Evolutionary conservation across 92 coral and sea anemone species (phyloP).

Genomic region (Blastomussa wellsi): DNA sequence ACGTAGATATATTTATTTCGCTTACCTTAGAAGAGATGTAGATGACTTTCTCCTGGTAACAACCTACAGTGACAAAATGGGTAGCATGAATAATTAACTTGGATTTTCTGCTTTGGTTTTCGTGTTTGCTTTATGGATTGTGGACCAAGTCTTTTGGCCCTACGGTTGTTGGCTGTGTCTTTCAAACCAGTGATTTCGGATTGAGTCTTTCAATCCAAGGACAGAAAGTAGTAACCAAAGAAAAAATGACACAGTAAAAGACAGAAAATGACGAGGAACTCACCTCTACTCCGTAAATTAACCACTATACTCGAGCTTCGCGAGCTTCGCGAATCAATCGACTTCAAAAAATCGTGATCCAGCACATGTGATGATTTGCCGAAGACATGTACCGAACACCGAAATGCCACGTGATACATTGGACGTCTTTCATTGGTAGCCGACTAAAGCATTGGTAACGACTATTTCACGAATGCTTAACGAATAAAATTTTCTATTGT

Average conservation of each 20-base stretch:
- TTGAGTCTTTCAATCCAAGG: slow-evolving; percentile 47
- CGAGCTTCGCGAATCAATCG: no score
- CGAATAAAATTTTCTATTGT: no score
- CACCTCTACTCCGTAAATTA: slow-evolving; percentile 28
- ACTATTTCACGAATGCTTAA: no score
- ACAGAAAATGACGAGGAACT: slow-evolving; percentile 30
- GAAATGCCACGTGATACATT: slow-evolving; percentile 14
- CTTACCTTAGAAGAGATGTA: slow-evolving; percentile 32
- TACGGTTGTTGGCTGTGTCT: slow-evolving; percentile 43
- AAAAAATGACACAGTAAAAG: slow-evolving; percentile 18
- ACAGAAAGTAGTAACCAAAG: slow-evolving; percentile 33
- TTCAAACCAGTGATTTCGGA: slow-evolving; percentile 15
- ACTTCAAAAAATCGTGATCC: background rate
- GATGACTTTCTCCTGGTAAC: slow-evolving; percentile 15
- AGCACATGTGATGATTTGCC: slow-evolving; percentile 10
- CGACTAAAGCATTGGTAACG: no score
- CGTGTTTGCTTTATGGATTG: no score
- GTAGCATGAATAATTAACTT: no score
- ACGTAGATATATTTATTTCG: slow-evolving; percentile 29
- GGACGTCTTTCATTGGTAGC: slow-evolving; percentile 24
- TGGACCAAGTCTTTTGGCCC: no score
- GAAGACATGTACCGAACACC: no score
- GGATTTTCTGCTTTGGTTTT: no score
- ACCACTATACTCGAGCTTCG: background rate
- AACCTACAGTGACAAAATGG: no score